Percentiles rank a stretch among this genome's conserved stretches.
phyloP scores from a whole-genome alignment of 2,113 vertebrate species.

The Macheiramphus alcinus region DNA sequence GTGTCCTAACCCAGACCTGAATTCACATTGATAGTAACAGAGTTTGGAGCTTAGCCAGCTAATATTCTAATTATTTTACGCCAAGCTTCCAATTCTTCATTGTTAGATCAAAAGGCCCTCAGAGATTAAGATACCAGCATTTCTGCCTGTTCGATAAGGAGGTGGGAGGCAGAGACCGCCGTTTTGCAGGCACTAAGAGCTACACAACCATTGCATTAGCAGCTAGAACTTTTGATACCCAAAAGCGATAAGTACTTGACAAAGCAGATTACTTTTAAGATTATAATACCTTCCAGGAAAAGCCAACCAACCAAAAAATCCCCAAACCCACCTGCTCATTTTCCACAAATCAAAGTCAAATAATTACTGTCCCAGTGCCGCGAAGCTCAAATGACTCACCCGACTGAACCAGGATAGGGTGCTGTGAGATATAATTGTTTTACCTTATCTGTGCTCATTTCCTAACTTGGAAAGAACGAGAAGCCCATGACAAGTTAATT shows the following conservation, averaged over 20 bases:
- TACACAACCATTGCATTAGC: neutral
- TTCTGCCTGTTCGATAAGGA: neutral
- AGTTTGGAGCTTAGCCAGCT: neutral
- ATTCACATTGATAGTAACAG: neutral
- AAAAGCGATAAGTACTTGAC: neutral
- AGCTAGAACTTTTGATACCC: neutral
- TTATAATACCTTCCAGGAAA: neutral
- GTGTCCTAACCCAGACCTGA: neutral
- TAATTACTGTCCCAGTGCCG: neutral
- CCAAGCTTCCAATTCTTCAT: neutral
- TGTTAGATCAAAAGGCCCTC: neutral
- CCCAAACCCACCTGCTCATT: neutral
- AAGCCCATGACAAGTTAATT: neutral
- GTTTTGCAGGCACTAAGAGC: neutral
- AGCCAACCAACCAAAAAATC: neutral
- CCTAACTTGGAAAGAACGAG: neutral
- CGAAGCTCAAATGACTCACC: neutral
- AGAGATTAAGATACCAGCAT: neutral
- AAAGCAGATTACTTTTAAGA: neutral
- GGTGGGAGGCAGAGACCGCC: neutral
- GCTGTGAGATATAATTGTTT: neutral
- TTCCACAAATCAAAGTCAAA: neutral
- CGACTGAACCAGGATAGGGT: neutral
- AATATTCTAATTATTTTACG: neutral
- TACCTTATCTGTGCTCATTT: neutral